These are phyloP conservation scores for Drosophila flavopinicola DNA, from an alignment of 2,888 invertebrate genomes.

Conservation along the genomic window DNA sequence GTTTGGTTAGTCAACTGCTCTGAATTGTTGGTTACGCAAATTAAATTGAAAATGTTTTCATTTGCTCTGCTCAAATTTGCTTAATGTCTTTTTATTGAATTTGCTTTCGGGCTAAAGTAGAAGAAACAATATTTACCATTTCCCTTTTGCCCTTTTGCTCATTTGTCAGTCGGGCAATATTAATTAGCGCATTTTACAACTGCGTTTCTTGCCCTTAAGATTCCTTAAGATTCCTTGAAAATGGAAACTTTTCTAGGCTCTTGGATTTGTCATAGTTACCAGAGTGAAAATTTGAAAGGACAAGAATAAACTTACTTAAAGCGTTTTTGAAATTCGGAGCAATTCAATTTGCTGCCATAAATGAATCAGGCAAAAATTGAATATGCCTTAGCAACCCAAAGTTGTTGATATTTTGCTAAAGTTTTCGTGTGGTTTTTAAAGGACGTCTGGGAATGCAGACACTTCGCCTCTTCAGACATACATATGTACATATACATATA, in stretches of 20 bases:
- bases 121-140: not conserved
- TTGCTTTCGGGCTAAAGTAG: constrained; percentile 4
- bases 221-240: not conserved
- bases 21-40: constrained; percentile 16
- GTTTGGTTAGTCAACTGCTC: constrained; percentile 14
- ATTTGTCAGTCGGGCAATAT: constrained; percentile 1
- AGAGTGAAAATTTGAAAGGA: not conserved
- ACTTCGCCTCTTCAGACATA: not conserved
- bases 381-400: constrained; percentile 22
- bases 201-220: not conserved
- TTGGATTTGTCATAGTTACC: not conserved
- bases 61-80: constrained; percentile 16
- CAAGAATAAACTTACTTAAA: not conserved
- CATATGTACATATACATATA: not conserved
- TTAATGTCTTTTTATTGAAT: constrained; percentile 7
- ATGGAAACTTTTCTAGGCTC: not conserved
- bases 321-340: not conserved
- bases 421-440: constrained; percentile 41
- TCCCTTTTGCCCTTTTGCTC: not conserved
- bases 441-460: constrained; percentile 62
- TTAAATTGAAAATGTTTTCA: constrained; percentile 41
- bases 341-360: constrained; percentile 3
- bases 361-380: not conserved
- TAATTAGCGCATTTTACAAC: not conserved
- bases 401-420: constrained; percentile 41